Evolutionary conservation across 2,797 vertebrate species (phyloP), one percentile per base, ranked within the genome.

Genomic region (Serranus cabrilla): DNA sequence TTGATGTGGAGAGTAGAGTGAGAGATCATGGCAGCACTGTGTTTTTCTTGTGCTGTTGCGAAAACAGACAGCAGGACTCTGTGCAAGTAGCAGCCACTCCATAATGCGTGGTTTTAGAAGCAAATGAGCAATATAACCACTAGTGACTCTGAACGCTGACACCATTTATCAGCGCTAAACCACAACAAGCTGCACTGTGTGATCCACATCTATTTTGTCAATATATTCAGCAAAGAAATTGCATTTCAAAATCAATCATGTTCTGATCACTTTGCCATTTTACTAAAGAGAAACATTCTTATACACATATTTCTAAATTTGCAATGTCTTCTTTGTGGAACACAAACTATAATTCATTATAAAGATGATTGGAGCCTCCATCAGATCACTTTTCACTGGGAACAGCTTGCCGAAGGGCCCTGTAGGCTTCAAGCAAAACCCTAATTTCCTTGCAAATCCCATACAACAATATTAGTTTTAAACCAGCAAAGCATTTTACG

Each of bases 381-480:
- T 78, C 80, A 79, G 80, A 89, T 89, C 75, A 84, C 83, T 81
- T 91, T 92, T 90, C 87, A 73, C 76, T 88, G 87, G 83, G 82
- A 91, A 89, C 64, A 25, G 76, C 70, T 80, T 73, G 70, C 80
- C 9, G 57, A 80, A 82, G 72, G 79, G 78, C 74, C 85, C 78
- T 13, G 58, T 54, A 87, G 84, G 85, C 76, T 89, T 89, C 71
- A 69, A 88, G 86, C 60, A 81, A 87, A 92, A 91, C 70, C 81
- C 80, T 82, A 78, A 91, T 92, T 93, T 93, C 90, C 90, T 92
- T 74, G 68, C 87, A 92, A 91, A 93, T 92, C 88, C 87, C 80
- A 73, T 78, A 83, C 66, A 83, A 87, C 83, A 93, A 93, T 93
- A 92, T 91, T 93, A 85, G 83, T 82, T 91, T 92, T 88, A 89